Evolutionary conservation across 2,888 invertebrate genomes (phyloP), one percentile per base, ranked within the genome.

Genomic region (Cetonia aurata): DNA sequence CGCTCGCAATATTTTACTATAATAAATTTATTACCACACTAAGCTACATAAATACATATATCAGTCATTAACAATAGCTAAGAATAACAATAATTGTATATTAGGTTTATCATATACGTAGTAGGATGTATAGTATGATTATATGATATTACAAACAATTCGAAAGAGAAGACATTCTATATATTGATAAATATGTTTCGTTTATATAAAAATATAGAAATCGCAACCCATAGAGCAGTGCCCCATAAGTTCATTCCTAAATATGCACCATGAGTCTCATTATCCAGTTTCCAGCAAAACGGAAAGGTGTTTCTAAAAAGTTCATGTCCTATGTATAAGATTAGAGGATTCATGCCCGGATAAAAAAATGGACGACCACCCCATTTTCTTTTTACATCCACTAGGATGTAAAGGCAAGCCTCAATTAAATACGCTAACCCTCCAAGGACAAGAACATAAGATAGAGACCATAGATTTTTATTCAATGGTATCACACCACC

Each of bases 401-500:
- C 91, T 0, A 92, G 74, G 67, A 91, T 84, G 80, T 93, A 94
- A 41, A 94, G 83, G 56, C 89, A 79, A 0, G 90, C 87, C 75
- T 92, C 89, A 8, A 93, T 83, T 66, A 92, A 80, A 80, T 93
- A 91, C 0, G 93, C 93, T 81, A 92, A 86, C 59, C 90, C 87
- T 0, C 91, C 87, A 3, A 92, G 88, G 17, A 89, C 88, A 13
- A 93, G 84, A 66, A 91, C 90, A 83, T 89, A 95, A 0, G 94
- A 94, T 6, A 94, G 81, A 0, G 94, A 93, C 95, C 95, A 95
- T 56, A 96, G 87, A 80, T 93, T 93, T 86, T 96, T 96, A 85
- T 94, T 96, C 55, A 96, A 81, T 0, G 96, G 96, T 67, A 96
- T 92, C 1, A 88, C 83, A 0, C 95, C 95, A 12, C 87, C 89